Percentiles rank a stretch among this genome's conserved stretches.
phyloP scores from a whole-genome alignment of 2,888 invertebrate species.

The Marasmarcha lunaedactyla region DNA sequence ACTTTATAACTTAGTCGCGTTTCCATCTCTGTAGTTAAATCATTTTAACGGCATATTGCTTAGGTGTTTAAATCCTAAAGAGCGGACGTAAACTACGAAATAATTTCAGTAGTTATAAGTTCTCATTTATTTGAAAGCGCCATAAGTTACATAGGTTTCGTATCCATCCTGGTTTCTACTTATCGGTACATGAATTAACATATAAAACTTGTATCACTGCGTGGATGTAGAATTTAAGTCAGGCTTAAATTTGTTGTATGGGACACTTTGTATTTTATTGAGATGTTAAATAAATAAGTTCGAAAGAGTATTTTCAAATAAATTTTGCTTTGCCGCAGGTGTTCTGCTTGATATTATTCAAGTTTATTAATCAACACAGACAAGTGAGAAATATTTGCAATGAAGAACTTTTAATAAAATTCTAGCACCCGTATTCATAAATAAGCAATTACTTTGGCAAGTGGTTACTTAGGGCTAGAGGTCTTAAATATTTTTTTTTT shows the following conservation, averaged over 20 bases:
- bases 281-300: too few species aligned
- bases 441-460: too few species aligned
- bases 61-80: constrained; percentile 33
- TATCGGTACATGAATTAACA: constrained; percentile 32
- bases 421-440: too few species aligned
- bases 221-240: constrained; percentile 1
- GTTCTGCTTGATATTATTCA: too few species aligned
- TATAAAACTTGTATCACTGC: constrained; percentile 25
- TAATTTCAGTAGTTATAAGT: constrained; percentile 22
- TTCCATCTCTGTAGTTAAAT: constrained; percentile 46
- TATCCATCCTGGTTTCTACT: constrained; percentile 32
- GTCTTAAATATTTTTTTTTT: too few species aligned
- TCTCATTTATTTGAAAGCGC: constrained; percentile 28
- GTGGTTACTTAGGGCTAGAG: too few species aligned
- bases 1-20: constrained; percentile 47
- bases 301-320: too few species aligned
- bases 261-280: too few species aligned
- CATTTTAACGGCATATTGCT: constrained; percentile 49
- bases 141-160: constrained; percentile 24
- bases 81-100: constrained; percentile 14
- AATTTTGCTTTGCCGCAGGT: too few species aligned
- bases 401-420: too few species aligned
- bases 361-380: too few species aligned
- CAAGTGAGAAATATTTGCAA: too few species aligned
- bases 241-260: neutral